Base-by-base conservation (phyloP, 2,888 invertebrate genomes). In the Tiliacea aurago region DNA sequence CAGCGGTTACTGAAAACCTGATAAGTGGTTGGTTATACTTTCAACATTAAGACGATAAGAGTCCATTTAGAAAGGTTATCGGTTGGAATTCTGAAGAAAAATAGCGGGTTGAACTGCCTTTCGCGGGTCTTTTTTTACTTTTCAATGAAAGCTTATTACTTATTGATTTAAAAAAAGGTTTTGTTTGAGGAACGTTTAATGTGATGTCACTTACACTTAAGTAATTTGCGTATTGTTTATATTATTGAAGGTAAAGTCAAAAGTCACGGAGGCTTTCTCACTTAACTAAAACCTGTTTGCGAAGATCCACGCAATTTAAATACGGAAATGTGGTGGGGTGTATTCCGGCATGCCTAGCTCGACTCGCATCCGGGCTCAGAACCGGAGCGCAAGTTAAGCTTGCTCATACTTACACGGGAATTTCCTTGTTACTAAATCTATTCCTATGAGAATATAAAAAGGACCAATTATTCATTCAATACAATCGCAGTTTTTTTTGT, bases 251-350 rank as follows among this genome's bases (percentile, higher is more conserved):
- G 37, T 59, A 70, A 45, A 64, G 28, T 53, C 61, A 58, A 28
- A 71, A 76, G 67, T 71, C 67, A 72, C 65, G 63, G 69, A 80
- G 81, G 79, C 78, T 82, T 83, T 83, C 79, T 84, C 78, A 84
- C 86, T 88, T 84, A 86, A 87, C 86, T 87, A 82, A 88, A 89
- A 88, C 86, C 88, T 87, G 88, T 84, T 88, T 86, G 80, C 78
- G 76, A 84, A 86, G 86, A 87, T 89, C 88, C 88, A 89, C 87
- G 87, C 91, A 93, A 93, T 94, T 94, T 93, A 91, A 93, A 92
- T 90, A 84, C 91, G 93, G 92, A 92, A 92, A 89, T 89, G 89
- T 87, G 87, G 89, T 85, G 87, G 87, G 90, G 88, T 86, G 88
- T 89, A 88, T 89, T 88, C 90, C 86, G 86, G 86, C 75, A 87